phyloP scores from a whole-genome alignment of 2,797 vertebrate species.

The Coendou prehensilis region DNA sequence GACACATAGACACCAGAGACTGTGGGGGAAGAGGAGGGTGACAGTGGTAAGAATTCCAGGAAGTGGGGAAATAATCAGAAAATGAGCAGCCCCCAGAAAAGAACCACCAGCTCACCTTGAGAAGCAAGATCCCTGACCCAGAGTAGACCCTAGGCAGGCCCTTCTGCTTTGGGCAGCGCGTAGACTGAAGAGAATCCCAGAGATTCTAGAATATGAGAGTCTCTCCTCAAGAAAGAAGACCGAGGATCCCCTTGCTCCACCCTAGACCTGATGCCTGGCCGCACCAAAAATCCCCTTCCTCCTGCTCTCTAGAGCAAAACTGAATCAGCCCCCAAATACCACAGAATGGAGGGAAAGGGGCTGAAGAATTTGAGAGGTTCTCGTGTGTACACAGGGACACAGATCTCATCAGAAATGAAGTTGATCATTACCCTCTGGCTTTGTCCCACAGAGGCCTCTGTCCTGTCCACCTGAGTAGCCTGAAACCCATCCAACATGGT shows the following conservation, averaged over 20 bases:
- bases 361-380: background rate
- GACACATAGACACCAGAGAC: background rate
- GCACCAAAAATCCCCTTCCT: background rate
- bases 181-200: background rate
- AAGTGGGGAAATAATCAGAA: background rate
- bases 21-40: rapidly evolving
- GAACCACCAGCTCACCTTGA: background rate
- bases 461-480: background rate
- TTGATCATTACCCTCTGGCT: background rate
- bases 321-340: background rate
- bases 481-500: background rate
- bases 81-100: background rate
- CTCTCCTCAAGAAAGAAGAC: background rate
- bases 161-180: rapidly evolving
- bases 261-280: background rate
- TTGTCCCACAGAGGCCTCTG: background rate
- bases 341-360: background rate
- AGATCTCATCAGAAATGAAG: background rate
- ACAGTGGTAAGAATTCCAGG: background rate
- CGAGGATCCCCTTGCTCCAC: background rate
- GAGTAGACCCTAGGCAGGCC: background rate
- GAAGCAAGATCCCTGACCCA: background rate
- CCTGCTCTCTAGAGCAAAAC: background rate
- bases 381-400: background rate
- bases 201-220: background rate